phyloP scores from a whole-genome alignment of 35 echinoderm and acorn worm species.

The Heliocidaris tuberculata region DNA sequence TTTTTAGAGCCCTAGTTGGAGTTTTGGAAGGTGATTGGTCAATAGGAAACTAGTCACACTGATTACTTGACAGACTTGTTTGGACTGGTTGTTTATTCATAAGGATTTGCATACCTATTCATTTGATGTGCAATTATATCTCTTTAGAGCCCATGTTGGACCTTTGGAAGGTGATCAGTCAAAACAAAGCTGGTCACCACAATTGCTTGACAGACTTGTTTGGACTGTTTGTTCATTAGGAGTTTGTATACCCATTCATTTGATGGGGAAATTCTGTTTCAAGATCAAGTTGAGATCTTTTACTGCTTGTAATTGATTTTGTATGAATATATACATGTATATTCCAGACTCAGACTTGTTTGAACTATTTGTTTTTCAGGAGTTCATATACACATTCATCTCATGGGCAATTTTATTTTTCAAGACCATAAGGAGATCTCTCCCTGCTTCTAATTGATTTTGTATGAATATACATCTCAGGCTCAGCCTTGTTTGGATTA shows the following conservation, averaged over 20 bases:
- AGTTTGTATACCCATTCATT: not conserved
- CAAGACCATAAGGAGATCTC: not conserved
- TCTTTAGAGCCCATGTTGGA: not conserved
- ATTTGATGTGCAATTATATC: not conserved
- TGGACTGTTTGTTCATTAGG: not conserved
- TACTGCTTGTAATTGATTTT: not conserved
- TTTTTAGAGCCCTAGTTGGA: not conserved
- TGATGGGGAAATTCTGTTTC: not conserved
- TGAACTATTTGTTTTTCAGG: too few relatives aligned
- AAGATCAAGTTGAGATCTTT: not conserved
- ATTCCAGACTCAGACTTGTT: too few relatives aligned
- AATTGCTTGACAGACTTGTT: constrained; percentile 29
- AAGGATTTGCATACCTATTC: not conserved
- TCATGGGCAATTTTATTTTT: too few relatives aligned
- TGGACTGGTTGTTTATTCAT: not conserved
- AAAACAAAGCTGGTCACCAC: not conserved
- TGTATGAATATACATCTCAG: not conserved
- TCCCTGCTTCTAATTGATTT: not conserved
- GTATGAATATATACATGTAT: not conserved
- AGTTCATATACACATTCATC: too few relatives aligned
- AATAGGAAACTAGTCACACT: not conserved
- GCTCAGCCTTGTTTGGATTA: too few relatives aligned
- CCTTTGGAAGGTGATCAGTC: not conserved
- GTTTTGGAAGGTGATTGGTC: not conserved
- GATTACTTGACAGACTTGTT: constrained; percentile 27